Evolutionary conservation across 2,113 vertebrate species (phyloP).

Genomic region (Synodontis membranacea): DNA sequence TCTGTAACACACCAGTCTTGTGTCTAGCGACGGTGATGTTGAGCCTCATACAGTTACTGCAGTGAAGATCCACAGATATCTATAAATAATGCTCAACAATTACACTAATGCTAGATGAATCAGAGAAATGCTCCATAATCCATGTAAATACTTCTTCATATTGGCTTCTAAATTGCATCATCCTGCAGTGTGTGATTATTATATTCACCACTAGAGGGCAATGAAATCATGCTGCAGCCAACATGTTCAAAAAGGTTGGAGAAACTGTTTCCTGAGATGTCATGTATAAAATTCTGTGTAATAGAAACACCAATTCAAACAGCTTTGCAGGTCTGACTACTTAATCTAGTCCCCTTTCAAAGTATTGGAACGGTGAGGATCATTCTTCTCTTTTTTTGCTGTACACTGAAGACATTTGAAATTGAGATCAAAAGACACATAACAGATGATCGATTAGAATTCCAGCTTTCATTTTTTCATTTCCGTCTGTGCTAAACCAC

Average conservation of each 20-base stretch:
- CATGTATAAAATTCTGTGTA: background rate
- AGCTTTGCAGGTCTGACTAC: background rate
- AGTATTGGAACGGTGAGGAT: background rate
- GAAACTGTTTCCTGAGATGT: background rate
- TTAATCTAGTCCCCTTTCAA: background rate
- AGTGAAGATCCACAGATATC: background rate
- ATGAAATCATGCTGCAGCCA: background rate
- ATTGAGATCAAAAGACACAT: background rate
- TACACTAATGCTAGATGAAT: background rate
- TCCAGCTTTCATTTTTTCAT: background rate
- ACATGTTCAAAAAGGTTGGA: background rate
- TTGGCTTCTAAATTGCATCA: background rate
- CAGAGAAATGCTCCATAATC: background rate
- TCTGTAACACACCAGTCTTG: background rate
- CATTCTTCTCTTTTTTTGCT: too few species aligned
- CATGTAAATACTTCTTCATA: background rate
- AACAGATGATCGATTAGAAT: background rate
- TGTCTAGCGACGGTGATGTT: background rate
- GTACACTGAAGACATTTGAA: background rate
- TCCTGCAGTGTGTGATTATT: background rate
- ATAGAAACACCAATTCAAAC: background rate
- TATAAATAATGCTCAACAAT: background rate
- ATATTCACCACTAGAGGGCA: slow-evolving; percentile 20
- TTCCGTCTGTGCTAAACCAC: background rate
- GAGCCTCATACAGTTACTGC: background rate